These are phyloP conservation scores for Microctenopoma steveboyesi DNA, from an alignment of 2,797 vertebrate genomes.

Conservation along the genomic window DNA sequence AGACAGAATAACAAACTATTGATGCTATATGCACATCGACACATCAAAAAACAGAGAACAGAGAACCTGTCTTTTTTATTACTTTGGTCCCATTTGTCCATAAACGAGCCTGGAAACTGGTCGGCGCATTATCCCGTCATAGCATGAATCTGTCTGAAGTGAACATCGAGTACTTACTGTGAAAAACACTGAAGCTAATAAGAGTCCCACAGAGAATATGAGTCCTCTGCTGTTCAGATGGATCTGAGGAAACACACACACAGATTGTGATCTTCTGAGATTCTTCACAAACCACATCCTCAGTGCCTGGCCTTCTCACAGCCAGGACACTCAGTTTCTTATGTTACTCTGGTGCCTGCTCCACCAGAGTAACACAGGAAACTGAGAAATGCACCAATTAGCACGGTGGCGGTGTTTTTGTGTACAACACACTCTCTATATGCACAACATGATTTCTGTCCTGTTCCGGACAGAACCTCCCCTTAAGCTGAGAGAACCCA, in stretches of 20 bases:
- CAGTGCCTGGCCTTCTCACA: too few species aligned
- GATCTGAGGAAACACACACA: constrained; percentile 80
- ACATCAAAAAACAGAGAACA: too few species aligned
- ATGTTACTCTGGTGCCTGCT: too few species aligned
- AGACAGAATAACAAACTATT: too few species aligned
- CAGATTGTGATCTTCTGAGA: neutral
- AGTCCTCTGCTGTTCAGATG: constrained; percentile 93
- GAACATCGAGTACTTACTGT: constrained; percentile 83
- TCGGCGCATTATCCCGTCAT: too few species aligned
- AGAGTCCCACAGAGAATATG: constrained; percentile 93
- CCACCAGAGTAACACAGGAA: neutral
- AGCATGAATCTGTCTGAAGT: too few species aligned
- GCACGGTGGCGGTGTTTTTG: neutral
- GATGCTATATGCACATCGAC: too few species aligned
- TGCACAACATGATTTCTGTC: constrained; percentile 9
- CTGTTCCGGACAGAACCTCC: constrained; percentile 35
- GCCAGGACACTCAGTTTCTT: neutral
- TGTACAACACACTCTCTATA: neutral
- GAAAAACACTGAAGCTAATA: constrained; percentile 93
- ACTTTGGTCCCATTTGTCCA: too few species aligned
- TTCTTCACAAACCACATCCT: too few species aligned
- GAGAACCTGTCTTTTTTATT: too few species aligned
- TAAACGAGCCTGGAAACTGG: too few species aligned
- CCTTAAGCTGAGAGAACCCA: constrained; percentile 48
- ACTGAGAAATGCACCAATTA: neutral